These are phyloP conservation scores for Sebastes glaucus DNA, from an alignment of 2,797 vertebrate genomes.

Conservation along the genomic window DNA sequence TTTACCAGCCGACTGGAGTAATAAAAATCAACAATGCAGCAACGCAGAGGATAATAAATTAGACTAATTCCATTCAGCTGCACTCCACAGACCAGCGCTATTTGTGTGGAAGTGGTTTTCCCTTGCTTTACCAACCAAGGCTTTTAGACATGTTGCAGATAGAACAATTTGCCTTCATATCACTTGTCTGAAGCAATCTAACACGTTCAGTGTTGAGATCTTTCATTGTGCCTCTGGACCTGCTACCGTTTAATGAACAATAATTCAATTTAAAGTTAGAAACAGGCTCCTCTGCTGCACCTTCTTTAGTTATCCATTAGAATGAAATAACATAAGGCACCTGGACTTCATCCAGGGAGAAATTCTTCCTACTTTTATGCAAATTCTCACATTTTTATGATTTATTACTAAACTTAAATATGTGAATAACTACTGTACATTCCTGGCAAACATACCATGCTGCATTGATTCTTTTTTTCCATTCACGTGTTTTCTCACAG, in stretches of 20 bases:
- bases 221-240: neutral
- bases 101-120: conserved; percentile 20
- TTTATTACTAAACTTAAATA: neutral
- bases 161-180: neutral
- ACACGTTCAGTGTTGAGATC: too few relatives aligned
- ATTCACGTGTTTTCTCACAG: neutral
- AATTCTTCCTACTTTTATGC: neutral
- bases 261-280: neutral
- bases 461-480: neutral
- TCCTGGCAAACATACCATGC: neutral
- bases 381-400: conserved; percentile 3
- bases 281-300: neutral
- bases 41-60: conserved; percentile 45
- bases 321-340: neutral
- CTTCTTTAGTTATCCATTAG: neutral
- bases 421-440: neutral
- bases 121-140: conserved; percentile 1
- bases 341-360: neutral
- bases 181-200: neutral
- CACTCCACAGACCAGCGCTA: conserved; percentile 25
- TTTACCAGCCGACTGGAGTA: conserved; percentile 56
- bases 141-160: conserved; percentile 16
- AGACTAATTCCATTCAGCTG: conserved; percentile 44
- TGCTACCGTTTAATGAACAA: neutral
- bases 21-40: conserved; percentile 47